Conservation (phyloP, 2,888 invertebrate genomes). For the Apamea sordens region DNA sequence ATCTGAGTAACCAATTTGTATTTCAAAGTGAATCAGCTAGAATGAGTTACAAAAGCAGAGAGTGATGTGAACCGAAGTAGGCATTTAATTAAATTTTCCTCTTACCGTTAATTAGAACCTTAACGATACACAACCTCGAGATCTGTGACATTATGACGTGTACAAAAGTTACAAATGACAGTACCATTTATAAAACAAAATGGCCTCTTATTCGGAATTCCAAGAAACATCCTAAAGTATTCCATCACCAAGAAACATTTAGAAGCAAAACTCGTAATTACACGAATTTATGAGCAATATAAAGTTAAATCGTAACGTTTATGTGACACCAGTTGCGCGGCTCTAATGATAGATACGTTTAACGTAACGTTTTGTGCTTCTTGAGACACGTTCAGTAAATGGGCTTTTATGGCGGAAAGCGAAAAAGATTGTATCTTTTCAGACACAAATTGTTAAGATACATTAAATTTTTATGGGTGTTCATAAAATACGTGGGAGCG, state of each 20-base stretch:
- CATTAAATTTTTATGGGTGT: conserved; percentile 35
- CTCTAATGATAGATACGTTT: conserved; percentile 57
- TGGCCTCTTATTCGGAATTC: conserved; percentile 34
- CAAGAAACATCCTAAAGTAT: conserved; percentile 44
- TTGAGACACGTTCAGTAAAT: conserved; percentile 33
- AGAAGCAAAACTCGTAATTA: conserved; percentile 60
- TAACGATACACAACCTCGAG: not conserved
- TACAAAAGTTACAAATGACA: conserved; percentile 26
- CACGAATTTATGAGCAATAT: conserved; percentile 61
- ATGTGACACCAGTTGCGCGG: conserved; percentile 65
- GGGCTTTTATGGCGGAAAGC: conserved; percentile 28
- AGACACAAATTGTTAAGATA: conserved; percentile 42
- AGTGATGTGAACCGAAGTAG: not conserved
- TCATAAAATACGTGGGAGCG: conserved; percentile 37
- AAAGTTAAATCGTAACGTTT: conserved; percentile 66
- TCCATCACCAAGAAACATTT: conserved; percentile 28
- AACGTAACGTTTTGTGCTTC: conserved; percentile 34
- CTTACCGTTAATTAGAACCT: conserved; percentile 11
- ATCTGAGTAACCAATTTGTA: not conserved
- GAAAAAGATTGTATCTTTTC: conserved; percentile 38
- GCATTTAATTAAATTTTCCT: not conserved
- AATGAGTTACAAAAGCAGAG: not conserved
- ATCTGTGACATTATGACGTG: conserved; percentile 1
- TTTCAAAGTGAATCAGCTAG: not conserved
- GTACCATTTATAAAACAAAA: conserved; percentile 39